phyloP scores from a whole-genome alignment of 2,797 vertebrate genomes.

The Cacajao melanocephalus region DNA sequence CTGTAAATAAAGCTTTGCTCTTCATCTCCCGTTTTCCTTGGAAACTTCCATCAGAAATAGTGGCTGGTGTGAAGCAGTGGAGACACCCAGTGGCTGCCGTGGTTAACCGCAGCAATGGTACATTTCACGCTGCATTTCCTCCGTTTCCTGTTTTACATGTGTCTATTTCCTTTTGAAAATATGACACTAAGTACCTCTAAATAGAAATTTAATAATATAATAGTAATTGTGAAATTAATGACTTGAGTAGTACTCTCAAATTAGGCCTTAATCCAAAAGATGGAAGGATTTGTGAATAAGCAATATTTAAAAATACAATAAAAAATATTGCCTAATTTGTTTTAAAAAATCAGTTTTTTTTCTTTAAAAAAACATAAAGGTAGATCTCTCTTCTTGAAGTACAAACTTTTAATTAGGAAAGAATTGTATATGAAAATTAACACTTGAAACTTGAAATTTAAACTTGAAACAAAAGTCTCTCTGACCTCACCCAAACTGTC shows the following conservation, averaged over 20 bases:
- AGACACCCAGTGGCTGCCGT: conserved; percentile 79
- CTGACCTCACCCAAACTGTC: neutral
- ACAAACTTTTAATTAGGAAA: neutral
- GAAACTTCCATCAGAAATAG: neutral
- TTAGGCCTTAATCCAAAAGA: neutral
- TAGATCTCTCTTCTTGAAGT: neutral
- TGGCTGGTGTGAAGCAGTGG: conserved; percentile 62
- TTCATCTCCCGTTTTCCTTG: neutral
- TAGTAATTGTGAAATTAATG: neutral
- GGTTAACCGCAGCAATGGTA: neutral
- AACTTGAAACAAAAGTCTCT: neutral
- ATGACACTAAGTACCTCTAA: neutral
- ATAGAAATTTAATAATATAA: neutral
- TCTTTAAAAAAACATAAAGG: neutral
- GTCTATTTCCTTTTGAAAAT: conserved; percentile 32
- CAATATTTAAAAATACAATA: neutral
- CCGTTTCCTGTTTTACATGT: neutral
- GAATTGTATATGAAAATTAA: neutral
- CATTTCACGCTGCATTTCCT: neutral
- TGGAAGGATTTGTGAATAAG: neutral
- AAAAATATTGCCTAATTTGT: neutral
- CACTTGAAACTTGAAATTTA: conserved; percentile 26
- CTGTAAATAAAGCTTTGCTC: neutral
- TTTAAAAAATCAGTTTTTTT: neutral
- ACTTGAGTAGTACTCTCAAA: neutral